Evolutionary conservation across 2,888 invertebrate species (phyloP).

Genomic region (Gisinianus flammeolus): DNA sequence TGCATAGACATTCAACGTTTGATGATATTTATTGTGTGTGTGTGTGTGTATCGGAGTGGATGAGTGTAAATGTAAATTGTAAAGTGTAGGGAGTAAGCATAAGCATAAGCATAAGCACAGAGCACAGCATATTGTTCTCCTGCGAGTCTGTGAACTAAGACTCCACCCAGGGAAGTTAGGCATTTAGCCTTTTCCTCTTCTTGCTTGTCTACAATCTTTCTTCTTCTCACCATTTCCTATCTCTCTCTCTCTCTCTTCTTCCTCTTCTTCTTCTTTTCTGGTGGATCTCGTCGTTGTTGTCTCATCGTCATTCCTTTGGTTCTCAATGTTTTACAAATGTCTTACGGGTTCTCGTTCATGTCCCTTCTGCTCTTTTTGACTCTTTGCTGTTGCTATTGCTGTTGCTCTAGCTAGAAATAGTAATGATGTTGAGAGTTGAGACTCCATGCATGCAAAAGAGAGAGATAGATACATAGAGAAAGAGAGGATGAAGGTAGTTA

Average conservation of each 20-base stretch:
- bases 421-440: no score
- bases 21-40: no score
- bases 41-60: not conserved
- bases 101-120: not conserved
- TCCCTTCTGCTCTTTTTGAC: not conserved
- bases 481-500: constrained; percentile 12
- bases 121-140: constrained; percentile 34
- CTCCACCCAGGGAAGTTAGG: constrained; percentile 44
- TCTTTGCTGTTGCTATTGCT: not conserved
- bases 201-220: constrained; percentile 17
- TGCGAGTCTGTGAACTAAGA: constrained; percentile 22
- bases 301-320: constrained; percentile 27
- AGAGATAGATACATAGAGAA: not conserved
- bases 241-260: constrained; percentile 21
- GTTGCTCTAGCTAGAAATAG: no score
- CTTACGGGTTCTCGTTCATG: not conserved
- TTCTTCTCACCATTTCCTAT: constrained; percentile 12
- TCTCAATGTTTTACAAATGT: constrained; percentile 12
- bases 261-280: not conserved
- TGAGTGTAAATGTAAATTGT: not conserved
- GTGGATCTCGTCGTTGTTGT: constrained; percentile 12
- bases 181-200: constrained; percentile 39
- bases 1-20: no score
- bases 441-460: not conserved
- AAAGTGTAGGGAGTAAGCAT: not conserved